Conservation (phyloP, 2,113 vertebrate genomes). For the Macroglossus sobrinus region DNA sequence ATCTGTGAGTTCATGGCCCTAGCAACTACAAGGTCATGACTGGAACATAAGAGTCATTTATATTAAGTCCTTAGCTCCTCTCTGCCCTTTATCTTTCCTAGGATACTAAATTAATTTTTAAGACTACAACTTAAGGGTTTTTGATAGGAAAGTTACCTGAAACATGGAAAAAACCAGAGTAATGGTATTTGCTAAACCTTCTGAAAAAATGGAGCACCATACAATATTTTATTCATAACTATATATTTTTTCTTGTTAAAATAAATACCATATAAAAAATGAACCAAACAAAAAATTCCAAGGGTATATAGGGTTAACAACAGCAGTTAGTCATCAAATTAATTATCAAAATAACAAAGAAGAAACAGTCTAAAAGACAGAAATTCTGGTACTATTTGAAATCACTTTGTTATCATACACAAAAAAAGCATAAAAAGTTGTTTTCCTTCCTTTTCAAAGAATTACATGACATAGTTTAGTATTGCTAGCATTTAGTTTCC, state of each 20-base stretch:
- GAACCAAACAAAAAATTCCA: background rate
- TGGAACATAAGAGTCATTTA: background rate
- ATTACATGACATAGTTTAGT: background rate
- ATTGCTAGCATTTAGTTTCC: background rate
- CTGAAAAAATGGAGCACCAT: background rate
- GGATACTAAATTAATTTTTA: slow-evolving; percentile 21
- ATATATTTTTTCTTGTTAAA: background rate
- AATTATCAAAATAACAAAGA: background rate
- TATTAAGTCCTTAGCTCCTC: background rate
- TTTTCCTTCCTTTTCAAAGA: slow-evolving; percentile 4
- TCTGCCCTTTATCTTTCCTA: background rate
- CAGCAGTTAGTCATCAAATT: background rate
- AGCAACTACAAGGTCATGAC: background rate
- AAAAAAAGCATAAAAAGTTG: background rate
- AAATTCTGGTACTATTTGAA: background rate
- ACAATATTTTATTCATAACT: background rate
- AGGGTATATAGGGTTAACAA: background rate
- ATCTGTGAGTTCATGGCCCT: background rate
- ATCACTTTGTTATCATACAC: background rate
- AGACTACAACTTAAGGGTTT: background rate
- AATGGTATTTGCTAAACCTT: background rate
- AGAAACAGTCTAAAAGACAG: background rate
- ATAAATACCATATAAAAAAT: background rate
- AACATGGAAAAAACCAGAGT: background rate
- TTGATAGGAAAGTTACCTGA: background rate